phyloP scores from a whole-genome alignment of 2,113 vertebrate species.

The Polypterus senegalus region DNA sequence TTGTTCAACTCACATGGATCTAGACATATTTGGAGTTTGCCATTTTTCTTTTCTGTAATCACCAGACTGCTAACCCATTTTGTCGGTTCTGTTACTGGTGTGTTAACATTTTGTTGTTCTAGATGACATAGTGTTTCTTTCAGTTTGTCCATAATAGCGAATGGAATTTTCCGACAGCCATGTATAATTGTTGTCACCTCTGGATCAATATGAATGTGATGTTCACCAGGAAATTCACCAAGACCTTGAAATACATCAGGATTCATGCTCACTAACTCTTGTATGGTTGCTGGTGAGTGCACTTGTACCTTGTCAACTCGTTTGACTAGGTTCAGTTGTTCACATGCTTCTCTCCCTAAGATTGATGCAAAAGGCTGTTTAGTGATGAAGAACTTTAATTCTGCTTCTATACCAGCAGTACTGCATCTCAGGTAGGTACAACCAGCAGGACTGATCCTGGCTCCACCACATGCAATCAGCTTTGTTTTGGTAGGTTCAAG shows the following conservation, averaged over 20 bases:
- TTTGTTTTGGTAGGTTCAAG: too few species aligned
- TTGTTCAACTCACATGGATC: conserved; percentile 4
- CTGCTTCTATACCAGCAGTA: too few species aligned
- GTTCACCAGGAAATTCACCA: conserved; percentile 14
- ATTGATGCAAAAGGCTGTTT: not conserved
- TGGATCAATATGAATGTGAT: conserved; percentile 3
- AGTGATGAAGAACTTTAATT: too few species aligned
- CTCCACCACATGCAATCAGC: too few species aligned
- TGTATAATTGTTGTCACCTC: conserved; percentile 7
- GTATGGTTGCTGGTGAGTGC: conserved; percentile 10
- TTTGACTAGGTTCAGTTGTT: conserved; percentile 13
- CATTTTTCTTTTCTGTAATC: conserved; percentile 3
- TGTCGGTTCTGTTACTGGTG: not conserved
- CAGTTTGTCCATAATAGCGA: conserved; percentile 6
- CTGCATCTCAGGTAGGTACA: too few species aligned
- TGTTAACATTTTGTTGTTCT: not conserved
- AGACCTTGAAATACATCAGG: conserved; percentile 17
- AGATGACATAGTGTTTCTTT: conserved; percentile 7
- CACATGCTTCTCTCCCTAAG: conserved; percentile 18
- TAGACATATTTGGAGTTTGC: not conserved
- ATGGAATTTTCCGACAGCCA: conserved; percentile 14
- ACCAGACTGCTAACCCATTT: conserved; percentile 3
- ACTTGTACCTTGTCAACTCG: conserved; percentile 8
- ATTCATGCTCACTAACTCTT: conserved; percentile 2
- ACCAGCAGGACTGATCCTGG: too few species aligned